Evolutionary conservation across 2,113 vertebrate genomes (phyloP).

Genomic region (Cnemophilus loriae): DNA sequence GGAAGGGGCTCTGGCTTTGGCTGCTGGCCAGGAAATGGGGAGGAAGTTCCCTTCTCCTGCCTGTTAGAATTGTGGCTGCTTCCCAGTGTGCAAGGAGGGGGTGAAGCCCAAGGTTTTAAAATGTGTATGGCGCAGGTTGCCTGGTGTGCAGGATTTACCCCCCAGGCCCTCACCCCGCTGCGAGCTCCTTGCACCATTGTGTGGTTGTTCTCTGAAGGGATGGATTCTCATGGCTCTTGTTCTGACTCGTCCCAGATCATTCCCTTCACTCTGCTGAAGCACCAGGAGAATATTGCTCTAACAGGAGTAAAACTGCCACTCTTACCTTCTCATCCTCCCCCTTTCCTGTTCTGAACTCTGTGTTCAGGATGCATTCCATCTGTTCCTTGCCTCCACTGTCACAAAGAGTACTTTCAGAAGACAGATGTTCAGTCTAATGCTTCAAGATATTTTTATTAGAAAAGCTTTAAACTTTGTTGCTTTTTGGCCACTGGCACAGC

Average conservation of each 20-base stretch:
- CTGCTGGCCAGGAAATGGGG: not conserved
- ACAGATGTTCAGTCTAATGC: not conserved
- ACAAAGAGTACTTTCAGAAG: not conserved
- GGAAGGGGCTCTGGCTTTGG: not conserved
- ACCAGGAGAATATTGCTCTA: not conserved
- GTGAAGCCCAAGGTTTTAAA: not conserved
- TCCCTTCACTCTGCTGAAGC: not conserved
- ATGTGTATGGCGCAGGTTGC: not conserved
- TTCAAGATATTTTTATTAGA: not conserved
- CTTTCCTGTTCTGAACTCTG: not conserved
- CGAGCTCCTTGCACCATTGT: not conserved
- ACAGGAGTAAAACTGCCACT: not conserved
- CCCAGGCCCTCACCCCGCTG: not conserved
- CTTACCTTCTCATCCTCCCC: not conserved
- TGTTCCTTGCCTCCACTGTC: not conserved
- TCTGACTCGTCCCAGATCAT: not conserved
- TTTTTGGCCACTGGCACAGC: not conserved
- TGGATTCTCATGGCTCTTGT: not conserved
- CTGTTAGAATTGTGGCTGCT: not conserved
- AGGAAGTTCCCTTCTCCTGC: not conserved
- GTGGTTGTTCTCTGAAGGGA: not conserved
- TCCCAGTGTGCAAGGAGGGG: fast-evolving
- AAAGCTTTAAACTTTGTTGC: not conserved
- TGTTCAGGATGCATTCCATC: not conserved
- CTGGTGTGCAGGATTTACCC: not conserved